Percentiles rank a stretch among this genome's conserved stretches.
These are phyloP conservation scores for Kradibia gibbosae DNA, from an alignment of 1,140 invertebrate genomes.

Conservation along the genomic window DNA sequence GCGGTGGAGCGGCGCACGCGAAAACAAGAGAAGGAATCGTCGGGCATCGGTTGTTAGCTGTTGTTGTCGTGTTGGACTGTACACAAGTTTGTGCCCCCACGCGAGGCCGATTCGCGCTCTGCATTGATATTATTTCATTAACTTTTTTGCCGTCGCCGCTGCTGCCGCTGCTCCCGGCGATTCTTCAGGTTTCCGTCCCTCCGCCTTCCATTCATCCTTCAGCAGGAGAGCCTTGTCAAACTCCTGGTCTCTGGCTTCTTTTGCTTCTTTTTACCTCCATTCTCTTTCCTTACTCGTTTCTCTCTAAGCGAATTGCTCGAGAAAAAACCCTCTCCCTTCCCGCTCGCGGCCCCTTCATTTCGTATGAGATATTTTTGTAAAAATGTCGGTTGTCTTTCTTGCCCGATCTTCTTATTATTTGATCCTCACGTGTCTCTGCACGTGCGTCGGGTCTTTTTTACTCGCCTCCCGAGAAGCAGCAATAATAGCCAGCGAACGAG, in stretches of 20 bases:
- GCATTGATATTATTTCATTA: conserved; percentile 73
- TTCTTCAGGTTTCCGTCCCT: conserved; percentile 23
- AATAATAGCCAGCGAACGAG: too few species aligned
- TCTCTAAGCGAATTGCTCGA: conserved; percentile 28
- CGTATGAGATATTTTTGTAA: background rate
- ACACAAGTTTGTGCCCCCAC: conserved; percentile 17
- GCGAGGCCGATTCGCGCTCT: conserved; percentile 64
- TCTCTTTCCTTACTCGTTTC: background rate
- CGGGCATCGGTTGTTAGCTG: background rate
- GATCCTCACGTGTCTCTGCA: background rate
- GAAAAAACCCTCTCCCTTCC: background rate
- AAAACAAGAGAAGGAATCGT: background rate
- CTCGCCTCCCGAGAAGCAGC: too few species aligned
- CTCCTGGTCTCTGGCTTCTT: conserved; percentile 54
- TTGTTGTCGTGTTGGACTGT: background rate
- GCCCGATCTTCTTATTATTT: background rate
- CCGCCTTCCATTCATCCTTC: conserved; percentile 28
- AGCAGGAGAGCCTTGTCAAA: conserved; percentile 55
- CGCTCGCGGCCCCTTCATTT: too few species aligned
- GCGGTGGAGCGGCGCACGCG: background rate
- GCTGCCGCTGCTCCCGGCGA: conserved; percentile 47
- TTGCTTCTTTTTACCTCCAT: conserved; percentile 46
- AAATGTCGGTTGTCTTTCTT: background rate
- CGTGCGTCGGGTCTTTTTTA: too few species aligned
- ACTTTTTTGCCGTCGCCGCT: conserved; percentile 64